Evolutionary conservation across 2,797 vertebrate genomes (phyloP), one percentile per base, ranked within the genome.

Genomic region (Molossus alvarezi): DNA sequence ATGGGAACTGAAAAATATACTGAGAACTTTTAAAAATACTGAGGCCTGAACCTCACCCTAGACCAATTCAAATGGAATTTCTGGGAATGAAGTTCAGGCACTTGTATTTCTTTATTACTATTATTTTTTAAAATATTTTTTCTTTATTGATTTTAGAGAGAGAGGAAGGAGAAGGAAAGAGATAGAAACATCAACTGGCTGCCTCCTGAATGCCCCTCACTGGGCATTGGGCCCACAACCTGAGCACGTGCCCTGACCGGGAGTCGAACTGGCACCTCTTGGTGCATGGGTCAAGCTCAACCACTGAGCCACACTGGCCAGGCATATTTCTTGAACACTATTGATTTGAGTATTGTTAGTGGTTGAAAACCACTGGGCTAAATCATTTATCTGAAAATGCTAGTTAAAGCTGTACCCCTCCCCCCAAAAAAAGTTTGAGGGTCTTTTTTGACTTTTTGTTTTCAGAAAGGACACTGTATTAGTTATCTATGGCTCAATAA

Each of bases 31-130:
- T 41, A 69, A 89, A 77, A 89, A 65, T 60, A 60, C 37, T 27
- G 33, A 94, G 27, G n/a, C 13, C 45, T 72, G 41, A 3, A 51
- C 13, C 5, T 57, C 5, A 41, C 23, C 12, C 18, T 33, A 88
- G 25, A 73, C 37, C 51, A 83, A 60, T 48, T 72, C 65, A 83
- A 92, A 90, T 6, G 60, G 62, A 72, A 95, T 91, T 79, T 84
- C 13, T 27, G 3, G 21, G 25, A 18, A 20, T n/a, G 17, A 91
- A 80, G 29, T 27, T 64, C 48, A 60, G 55, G 37, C 29, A 95
- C 11, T 58, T 80, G 41, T 25, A 14, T 21, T 79, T 69, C 65
- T 37, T 69, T 18, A 33, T 33, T 33, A 33, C 3, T 33, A 33
- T 33, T 33, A 33, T 45, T 45, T 45, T 45, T 45, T 3, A 5